These are phyloP conservation scores for Nephrotoma flavescens DNA, from an alignment of 2,888 invertebrate species.

Conservation along the genomic window DNA sequence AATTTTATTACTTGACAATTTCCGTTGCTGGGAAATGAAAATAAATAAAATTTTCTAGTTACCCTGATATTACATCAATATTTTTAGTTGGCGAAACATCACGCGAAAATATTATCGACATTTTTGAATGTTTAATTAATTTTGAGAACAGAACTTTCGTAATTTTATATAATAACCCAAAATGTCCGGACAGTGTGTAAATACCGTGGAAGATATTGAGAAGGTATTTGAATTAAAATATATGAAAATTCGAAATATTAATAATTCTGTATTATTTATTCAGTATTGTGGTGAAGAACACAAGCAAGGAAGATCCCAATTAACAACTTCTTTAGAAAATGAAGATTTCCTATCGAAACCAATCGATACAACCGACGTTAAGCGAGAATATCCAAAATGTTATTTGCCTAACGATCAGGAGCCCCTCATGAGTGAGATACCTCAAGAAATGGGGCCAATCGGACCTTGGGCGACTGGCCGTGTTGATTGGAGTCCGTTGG, in stretches of 20 bases:
- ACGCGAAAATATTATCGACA: neutral
- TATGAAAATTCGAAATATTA: neutral
- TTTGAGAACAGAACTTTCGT: neutral
- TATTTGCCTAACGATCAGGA: conserved; percentile 42
- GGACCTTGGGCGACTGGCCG: conserved; percentile 57
- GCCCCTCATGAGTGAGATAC: conserved; percentile 18
- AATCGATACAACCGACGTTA: neutral
- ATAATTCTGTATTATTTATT: neutral
- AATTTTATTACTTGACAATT: neutral
- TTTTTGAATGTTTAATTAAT: neutral
- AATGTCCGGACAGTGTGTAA: neutral
- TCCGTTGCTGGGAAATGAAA: neutral
- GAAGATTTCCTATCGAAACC: neutral
- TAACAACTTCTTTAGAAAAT: neutral
- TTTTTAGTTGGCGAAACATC: neutral
- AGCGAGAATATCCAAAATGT: conserved; percentile 26
- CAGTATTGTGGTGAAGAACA: neutral
- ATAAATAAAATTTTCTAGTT: neutral
- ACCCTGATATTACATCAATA: neutral
- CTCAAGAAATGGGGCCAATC: conserved; percentile 35
- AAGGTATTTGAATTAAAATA: neutral
- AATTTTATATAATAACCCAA: neutral
- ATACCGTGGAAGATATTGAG: neutral
- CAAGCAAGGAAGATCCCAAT: neutral
- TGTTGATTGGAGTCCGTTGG: conserved; percentile 57